Evolutionary conservation across 1,140 invertebrate species (phyloP), one percentile per base, ranked within the genome.

Genomic region (Drosophila nasuta): DNA sequence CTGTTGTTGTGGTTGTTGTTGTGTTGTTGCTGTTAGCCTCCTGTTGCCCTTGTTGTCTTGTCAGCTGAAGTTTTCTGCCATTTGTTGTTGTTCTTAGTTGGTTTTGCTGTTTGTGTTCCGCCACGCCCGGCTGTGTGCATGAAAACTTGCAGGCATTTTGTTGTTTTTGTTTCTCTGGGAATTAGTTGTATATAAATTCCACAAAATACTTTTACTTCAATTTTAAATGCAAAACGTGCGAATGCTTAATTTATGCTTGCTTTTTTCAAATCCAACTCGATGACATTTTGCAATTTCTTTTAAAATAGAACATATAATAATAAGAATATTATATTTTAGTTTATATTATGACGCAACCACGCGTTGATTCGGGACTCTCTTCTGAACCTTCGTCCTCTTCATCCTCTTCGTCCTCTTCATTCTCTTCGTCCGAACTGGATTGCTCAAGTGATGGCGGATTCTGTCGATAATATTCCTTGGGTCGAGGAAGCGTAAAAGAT

Each of bases 21-120:
- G 17, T 49, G 35, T 28, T 62, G 17, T 41, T 75, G 62, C 70
- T 82, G 80, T 74, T 80, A 72, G 77, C 81, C 81, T 80, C 25
- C 28, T 54, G 51, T 54, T 87, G 83, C 83, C 83, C 83, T 87
- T 87, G 83, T 77, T 75, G 79, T 88, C 83, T 88, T 87, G 83
- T 87, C 82, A 88, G 73, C 71, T 75, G 69, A 87, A 86, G 76
- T 86, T 87, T 82, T 82, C 51, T 35, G 52, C 54, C 54, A 41
- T 38, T 57, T 68, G 43, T 49, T 62, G 71, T 54, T 60, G 64
- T 20, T 75, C 30, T 65, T 69, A 41, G 56, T 71, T 58, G 73
- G 49, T 52, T 74, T 76, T 76, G 74, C 64, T 82, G 73, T 88
- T 82, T 79, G 79, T 87, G 68, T 77, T 76, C 45, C 56, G 45